Percentiles rank a stretch among this genome's conserved stretches.
Conservation (phyloP, 2,888 invertebrate species). For the Chaitophorus viminalis region DNA sequence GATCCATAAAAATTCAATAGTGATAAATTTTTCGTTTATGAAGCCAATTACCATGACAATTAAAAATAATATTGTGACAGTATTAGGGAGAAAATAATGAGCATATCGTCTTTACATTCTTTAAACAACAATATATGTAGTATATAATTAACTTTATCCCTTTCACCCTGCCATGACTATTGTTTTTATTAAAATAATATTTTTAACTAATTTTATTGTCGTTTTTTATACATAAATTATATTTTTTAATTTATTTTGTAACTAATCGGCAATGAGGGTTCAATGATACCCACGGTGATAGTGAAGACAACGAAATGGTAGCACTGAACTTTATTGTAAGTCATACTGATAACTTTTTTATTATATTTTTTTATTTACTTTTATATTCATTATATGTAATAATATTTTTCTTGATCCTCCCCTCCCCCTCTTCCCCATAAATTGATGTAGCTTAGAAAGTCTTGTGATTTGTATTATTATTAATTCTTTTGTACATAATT, state of each 20-base stretch:
- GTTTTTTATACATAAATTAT: conserved; percentile 30
- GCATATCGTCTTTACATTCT: conserved; percentile 20
- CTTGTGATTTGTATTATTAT: conserved; percentile 55
- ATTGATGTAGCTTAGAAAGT: conserved; percentile 24
- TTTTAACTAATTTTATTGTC: conserved; percentile 15
- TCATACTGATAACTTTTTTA: conserved; percentile 44
- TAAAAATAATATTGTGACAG: conserved; percentile 38
- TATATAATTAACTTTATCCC: conserved; percentile 14
- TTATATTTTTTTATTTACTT: conserved; percentile 58
- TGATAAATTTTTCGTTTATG: conserved; percentile 23
- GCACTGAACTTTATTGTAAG: conserved; percentile 46
- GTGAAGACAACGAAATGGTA: conserved; percentile 54
- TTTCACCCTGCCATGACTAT: conserved; percentile 54
- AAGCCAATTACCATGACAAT: conserved; percentile 48
- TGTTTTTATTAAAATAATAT: conserved; percentile 50
- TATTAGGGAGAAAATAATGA: conserved; percentile 47
- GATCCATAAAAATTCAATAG: neutral
- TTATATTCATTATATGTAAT: conserved; percentile 45
- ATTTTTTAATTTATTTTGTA: conserved; percentile 52
- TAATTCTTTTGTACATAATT: conserved; percentile 40
- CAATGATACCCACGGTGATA: conserved; percentile 45
- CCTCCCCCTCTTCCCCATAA: conserved; percentile 28
- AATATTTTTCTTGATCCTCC: conserved; percentile 44
- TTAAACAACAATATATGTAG: conserved; percentile 22
- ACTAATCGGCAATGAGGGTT: conserved; percentile 35